Base-by-base conservation (phyloP, 1,140 invertebrate genomes). In the Drosophila malerkotliana region DNA sequence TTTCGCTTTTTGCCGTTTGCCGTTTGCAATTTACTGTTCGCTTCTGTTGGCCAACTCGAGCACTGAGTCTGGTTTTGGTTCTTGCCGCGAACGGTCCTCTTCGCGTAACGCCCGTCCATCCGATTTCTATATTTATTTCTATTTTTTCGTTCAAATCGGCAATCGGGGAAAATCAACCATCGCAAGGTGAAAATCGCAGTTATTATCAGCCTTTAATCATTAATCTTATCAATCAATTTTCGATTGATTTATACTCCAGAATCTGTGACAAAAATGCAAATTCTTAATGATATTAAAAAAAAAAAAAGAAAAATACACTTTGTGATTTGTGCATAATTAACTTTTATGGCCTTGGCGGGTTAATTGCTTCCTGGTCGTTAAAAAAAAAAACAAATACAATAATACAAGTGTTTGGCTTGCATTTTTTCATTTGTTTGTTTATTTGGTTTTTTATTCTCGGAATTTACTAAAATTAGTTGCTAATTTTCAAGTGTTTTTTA, bases 21-120 rank as follows among this genome's bases (percentile, higher is more conserved):
- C 41, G 57, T 52, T 60, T 32, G 59, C 58, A 47, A 57, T 24
- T 64, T 67, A 58, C 78, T 57, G 7, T 26, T 56, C 67, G 62
- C 61, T 72, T 51, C 52, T 79, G 74, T 87, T 87, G 67, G 83
- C 83, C 83, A 88, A 77, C 72, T 88, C 75, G 60, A 62, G 71
- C 77, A 85, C 69, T 90, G 85, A 90, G 85, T 90, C 85, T 85
- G 72, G 66, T 61, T 90, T 82, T 61, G 77, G 85, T 90, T 85
- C 85, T 90, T 84, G 85, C 67, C 77, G 85, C 53, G 85, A 71
- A 66, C 84, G 73, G 79, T 82, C 34, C 58, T 68, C 21, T 15
- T 3, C n/a, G 8, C n/a, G n/a, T 10, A 24, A 8, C 44, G 15
- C 8, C 8, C 44, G 1, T n/a, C 10, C 41, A 18, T 44, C 41